Evolutionary conservation across 1,140 invertebrate species (phyloP).

Genomic region (Magallana gigas): DNA sequence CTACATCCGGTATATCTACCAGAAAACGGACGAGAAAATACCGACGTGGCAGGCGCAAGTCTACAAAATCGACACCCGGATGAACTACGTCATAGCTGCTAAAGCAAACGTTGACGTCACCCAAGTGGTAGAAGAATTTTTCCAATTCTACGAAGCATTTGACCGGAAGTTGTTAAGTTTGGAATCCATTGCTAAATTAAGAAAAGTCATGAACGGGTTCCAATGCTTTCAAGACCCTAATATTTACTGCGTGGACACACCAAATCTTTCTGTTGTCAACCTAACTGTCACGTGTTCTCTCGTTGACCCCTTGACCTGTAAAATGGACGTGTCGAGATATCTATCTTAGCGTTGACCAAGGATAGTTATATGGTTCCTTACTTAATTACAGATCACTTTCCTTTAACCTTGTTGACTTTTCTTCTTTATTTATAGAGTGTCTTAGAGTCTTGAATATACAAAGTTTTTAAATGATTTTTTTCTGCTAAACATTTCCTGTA

Average conservation of each 20-base stretch:
- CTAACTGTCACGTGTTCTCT: not conserved
- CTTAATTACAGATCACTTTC: too few species aligned
- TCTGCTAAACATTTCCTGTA: too few species aligned
- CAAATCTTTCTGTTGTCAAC: not conserved
- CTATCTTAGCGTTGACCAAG: not conserved
- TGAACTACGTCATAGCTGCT: not conserved
- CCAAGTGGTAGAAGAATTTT: not conserved
- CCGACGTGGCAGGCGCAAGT: not conserved
- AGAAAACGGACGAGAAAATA: not conserved
- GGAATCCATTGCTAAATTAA: not conserved
- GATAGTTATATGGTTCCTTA: too few species aligned
- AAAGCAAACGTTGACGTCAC: not conserved
- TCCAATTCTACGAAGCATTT: not conserved
- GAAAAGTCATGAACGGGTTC: not conserved
- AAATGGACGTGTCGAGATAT: not conserved
- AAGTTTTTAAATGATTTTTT: too few species aligned
- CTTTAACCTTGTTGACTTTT: too few species aligned
- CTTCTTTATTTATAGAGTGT: too few species aligned
- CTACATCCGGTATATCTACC: constrained; percentile 1
- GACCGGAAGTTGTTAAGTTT: not conserved
- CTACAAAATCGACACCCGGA: constrained; percentile 2
- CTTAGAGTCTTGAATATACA: too few species aligned
- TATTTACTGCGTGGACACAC: constrained; percentile 12
- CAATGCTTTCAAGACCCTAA: not conserved
- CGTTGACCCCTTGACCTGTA: not conserved